Base-by-base conservation (phyloP, 2,888 invertebrate species). In the Phortica okadai region DNA sequence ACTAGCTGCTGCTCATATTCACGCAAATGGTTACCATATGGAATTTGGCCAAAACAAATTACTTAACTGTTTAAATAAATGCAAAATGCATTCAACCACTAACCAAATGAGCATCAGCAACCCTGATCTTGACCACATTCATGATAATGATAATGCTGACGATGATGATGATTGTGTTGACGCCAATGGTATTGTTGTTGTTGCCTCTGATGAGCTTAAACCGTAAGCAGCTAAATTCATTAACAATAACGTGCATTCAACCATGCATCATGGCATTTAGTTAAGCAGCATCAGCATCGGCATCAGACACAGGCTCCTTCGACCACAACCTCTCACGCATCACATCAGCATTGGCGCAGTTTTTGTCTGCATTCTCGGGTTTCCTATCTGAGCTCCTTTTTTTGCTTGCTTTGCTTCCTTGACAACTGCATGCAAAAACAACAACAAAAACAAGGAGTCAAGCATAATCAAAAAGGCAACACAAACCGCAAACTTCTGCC, bases 201-300 rank as follows among this genome's bases (percentile, higher is more conserved):
- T 21, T 21, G 33, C 25, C 62, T 11, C 11, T n/a, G 25, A 8
- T 25, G 21, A 7, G 11, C 67, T n/a, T 10, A 33, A 41, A 42
- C 25, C 67, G 42, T 33, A 10, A 59, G 21, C 59, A 59, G 16
- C 33, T 56, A 56, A 72, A 54, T 72, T 74, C 74, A 74, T 74
- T 74, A 74, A 74, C 74, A 74, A 74, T 74, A 74, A 62, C 54
- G 74, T 74, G 44, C 64, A 59, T 25, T 41, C 50, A 44, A 2
- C 14, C 45, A 42, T 6, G 50, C 69, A 45, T 33, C 42, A 66
- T 42, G 66, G 16, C 62, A 45, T 73, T 73, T 62, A 73, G 62
- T 66, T 33, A 11, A 14, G 66, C 66, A 21, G 33, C 64, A 64
- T 21, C 21, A 56, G 11, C 14, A 56, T 56, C 56, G 11, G 7